Base-by-base conservation (phyloP, 92 coral and sea anemone species). In the Palythoa heliodiscus region DNA sequence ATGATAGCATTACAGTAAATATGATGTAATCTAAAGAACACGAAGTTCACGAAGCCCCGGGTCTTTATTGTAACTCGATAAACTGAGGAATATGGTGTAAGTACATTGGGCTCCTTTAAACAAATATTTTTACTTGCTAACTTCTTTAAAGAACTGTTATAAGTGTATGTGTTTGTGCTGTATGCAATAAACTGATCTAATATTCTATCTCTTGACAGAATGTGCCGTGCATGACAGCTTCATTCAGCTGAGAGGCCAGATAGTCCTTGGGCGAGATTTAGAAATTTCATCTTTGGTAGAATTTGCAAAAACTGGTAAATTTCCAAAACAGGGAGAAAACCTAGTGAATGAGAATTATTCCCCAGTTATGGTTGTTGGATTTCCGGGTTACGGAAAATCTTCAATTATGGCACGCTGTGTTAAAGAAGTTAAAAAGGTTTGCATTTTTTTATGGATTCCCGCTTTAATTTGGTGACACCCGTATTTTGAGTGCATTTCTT, bases 331-430 rank as follows among this genome's bases (percentile, higher is more conserved):
- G 22, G 66, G 14, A 53, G 69, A 15, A 11, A 88, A 87, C 24
- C 5, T 83, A 52, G 70, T 70, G 10, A 74, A 63, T 37, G 87
- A 60, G 19, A 73, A 66, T 53, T 77, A 60, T 73, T 17, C 60
- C 78, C 70, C 86, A 37, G 76, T 91, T 54, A 82, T 93, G 14
- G 89, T 93, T 35, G 88, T 88, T 55, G 96, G 92, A 3, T 82
- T 88, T 73, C 87, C 96, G 13, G 96, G 96, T 25, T 91, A 90
- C 66, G 96, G 96, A 22, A 93, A 93, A 82, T 93, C 96, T 20
- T 87, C 96, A 9, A 57, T 93, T 58, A 87, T 93, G 94, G 93
- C 96, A 15, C 89, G 86, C 50, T 93, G 91, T 73, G 87, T 92
- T 12, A 82, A 86, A 73, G 78, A 89, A 85, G 87, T 86, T 19